A percentile compares a stretch with the other conserved stretches of the same genome.
phyloP scores from a whole-genome alignment of 2,113 vertebrate genomes.

The Hydrochoerus hydrochaeris region DNA sequence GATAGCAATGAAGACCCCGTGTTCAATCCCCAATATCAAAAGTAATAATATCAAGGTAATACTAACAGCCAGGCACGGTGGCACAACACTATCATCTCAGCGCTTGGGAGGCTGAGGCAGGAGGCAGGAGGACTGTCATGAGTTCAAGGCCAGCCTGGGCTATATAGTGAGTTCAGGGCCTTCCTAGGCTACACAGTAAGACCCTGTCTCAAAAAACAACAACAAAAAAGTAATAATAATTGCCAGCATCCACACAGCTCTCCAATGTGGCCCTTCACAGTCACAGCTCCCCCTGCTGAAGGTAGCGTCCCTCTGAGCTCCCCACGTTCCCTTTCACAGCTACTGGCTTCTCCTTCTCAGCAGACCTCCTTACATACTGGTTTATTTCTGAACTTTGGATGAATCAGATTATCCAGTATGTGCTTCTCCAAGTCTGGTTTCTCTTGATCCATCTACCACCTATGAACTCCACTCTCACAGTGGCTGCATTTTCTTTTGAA shows the following conservation, averaged over 20 bases:
- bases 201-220: not conserved
- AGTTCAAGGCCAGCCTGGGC: not conserved
- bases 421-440: not conserved
- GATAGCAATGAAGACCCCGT: not conserved
- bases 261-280: not conserved
- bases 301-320: not conserved
- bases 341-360: not conserved
- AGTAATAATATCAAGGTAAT: not conserved
- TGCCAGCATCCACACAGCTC: not conserved
- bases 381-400: not conserved
- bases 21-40: not conserved
- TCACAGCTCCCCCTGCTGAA: not conserved
- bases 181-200: not conserved
- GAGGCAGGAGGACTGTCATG: not conserved
- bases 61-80: not conserved
- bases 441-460: not conserved
- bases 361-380: not conserved
- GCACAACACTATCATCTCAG: not conserved
- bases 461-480: not conserved
- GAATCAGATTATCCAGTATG: not conserved
- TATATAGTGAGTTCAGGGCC: not conserved
- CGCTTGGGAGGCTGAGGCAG: not conserved
- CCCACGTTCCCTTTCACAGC: not conserved
- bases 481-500: constrained; percentile 10
- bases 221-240: not conserved